Base-by-base conservation (phyloP, 2,888 invertebrate genomes). In the Caenorhabditis angaria region DNA sequence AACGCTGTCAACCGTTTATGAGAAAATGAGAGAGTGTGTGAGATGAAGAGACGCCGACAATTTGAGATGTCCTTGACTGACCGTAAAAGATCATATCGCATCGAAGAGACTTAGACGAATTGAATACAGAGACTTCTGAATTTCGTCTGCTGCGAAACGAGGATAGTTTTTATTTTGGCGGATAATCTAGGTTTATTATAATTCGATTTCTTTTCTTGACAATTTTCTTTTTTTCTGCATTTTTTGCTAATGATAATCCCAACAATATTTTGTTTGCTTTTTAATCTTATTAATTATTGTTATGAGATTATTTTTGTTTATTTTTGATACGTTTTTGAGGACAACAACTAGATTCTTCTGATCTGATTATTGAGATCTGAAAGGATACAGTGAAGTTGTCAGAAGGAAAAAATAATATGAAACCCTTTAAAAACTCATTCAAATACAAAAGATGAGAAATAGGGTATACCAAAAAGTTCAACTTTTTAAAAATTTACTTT, bases 41-140 rank as follows among this genome's bases (percentile, higher is more conserved):
- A 41, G 18, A 41, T 41, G 5, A 12, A 14, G 41, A 41, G 41
- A 41, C 41, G 41, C 6, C 10, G 41, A 41, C 14, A 18, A 18
- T n/a, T 41, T 41, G 41, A 41, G 41, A 41, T 41, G 41, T 41
- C 41, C 41, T 41, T 41, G 41, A 41, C 41, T 41, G 41, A 41
- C 41, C 41, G 41, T 41, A 41, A 41, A 41, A 41, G 41, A 41
- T 41, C 41, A 41, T 41, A 41, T 41, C 41, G 41, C 41, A 41
- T 18, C 10, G 41, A 41, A 41, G 41, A 41, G 41, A 41, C 41
- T 6, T 3, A 41, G 41, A 41, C 41, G 18, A 14, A 41, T 12
- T 5, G 41, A 14, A 18, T 12, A 41, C 41, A 18, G n/a, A n/a
- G 41, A 18, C 41, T 41, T 41, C 41, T 41, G 41, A 41, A 41